A percentile compares a stretch with the other conserved stretches of the same genome.
Evolutionary conservation across 2,888 invertebrate genomes (phyloP).

Genomic region (Catocala nupta): DNA sequence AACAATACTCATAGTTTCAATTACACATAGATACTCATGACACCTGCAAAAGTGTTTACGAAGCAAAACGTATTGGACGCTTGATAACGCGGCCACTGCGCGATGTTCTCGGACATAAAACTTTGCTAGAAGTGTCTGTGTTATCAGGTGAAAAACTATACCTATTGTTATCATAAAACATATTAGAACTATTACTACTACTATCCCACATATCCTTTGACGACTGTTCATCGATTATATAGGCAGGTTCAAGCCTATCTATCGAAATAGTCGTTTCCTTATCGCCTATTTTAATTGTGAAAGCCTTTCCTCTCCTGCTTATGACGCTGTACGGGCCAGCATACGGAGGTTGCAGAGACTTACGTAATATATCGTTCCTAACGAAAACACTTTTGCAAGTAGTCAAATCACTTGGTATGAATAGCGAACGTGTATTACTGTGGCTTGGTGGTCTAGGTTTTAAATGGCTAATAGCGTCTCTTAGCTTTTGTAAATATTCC

Average conservation of each 20-base stretch:
- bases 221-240: not conserved
- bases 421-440: no score
- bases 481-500: no score
- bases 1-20: not conserved
- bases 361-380: no score
- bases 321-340: slow-evolving; percentile 2
- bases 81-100: slow-evolving; percentile 15
- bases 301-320: not conserved
- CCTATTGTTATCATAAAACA: not conserved
- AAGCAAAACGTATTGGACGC: slow-evolving; percentile 6
- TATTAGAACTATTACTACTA: not conserved
- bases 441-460: no score
- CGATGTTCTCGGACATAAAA: slow-evolving; percentile 10
- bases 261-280: slow-evolving; percentile 1
- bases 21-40: not conserved
- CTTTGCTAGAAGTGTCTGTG: slow-evolving; percentile 11
- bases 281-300: not conserved
- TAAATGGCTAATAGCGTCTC: no score
- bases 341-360: not conserved
- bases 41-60: slow-evolving; percentile 5
- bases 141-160: slow-evolving; percentile 1
- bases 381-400: no score
- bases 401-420: no score
- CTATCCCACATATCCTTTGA: not conserved
- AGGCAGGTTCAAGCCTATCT: not conserved